Percentiles rank a stretch among this genome's conserved stretches.
Evolutionary conservation across 2,888 invertebrate genomes (phyloP).

Genomic region (Operophtera brumata): DNA sequence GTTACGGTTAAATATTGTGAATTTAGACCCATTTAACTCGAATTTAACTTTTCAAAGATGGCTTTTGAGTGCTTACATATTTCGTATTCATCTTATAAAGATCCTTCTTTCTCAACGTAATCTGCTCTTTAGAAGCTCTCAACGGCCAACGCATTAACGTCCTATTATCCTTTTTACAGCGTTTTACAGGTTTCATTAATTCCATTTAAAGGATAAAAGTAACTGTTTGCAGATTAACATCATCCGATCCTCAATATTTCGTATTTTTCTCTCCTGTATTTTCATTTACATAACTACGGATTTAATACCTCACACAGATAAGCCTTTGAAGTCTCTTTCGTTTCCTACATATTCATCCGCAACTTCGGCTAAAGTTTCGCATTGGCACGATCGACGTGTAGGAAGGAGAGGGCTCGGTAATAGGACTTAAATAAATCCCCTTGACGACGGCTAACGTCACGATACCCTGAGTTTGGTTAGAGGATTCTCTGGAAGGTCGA

Average conservation of each 20-base stretch:
- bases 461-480: slow-evolving; percentile 8
- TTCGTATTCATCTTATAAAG: slow-evolving; percentile 3
- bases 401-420: slow-evolving; percentile 35
- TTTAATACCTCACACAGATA: not conserved
- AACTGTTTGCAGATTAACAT: not conserved
- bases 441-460: slow-evolving; percentile 30
- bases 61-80: not conserved
- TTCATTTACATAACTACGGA: not conserved
- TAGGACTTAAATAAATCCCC: slow-evolving; percentile 37
- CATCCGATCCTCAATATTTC: not conserved
- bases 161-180: slow-evolving; percentile 25
- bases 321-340: not conserved
- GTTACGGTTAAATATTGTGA: not conserved
- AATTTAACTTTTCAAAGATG: not conserved
- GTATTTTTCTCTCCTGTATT: not conserved
- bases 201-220: slow-evolving; percentile 13
- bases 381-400: slow-evolving; percentile 4
- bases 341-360: not conserved
- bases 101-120: slow-evolving; percentile 17
- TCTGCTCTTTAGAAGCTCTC: slow-evolving; percentile 26
- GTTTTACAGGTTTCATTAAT: slow-evolving; percentile 16
- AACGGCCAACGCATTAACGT: slow-evolving; percentile 26
- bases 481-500: slow-evolving; percentile 7
- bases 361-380: slow-evolving; percentile 1
- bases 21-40: not conserved